Base-by-base conservation (phyloP, 2,113 vertebrate genomes). In the Phaetusa simplex region DNA sequence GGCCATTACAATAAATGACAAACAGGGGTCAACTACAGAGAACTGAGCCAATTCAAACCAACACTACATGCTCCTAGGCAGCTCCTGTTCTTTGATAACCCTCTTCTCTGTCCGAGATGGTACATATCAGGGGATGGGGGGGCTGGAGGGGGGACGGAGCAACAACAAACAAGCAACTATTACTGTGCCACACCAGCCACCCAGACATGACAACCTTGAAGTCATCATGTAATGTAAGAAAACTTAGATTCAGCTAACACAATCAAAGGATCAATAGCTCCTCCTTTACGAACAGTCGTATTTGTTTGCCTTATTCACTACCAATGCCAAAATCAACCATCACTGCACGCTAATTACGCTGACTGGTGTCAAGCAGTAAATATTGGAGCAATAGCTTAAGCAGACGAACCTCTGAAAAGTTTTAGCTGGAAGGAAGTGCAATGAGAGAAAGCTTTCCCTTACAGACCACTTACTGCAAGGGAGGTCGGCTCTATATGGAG, bases 401-500 rank as follows among this genome's bases (percentile, higher is more conserved):
- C 9, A 82, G 65, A 70, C 12, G 15, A 2, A 53, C 42, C n/a
- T 76, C 56, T 53, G 58, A 47, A 65, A 70, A 79, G 9, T 14
- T 73, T 36, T 0, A 80, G 32, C 17, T 38, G 61, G 26, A 92
- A 55, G 5, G 26, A 86, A 64, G 8, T 3, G 5, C 11, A 81
- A 45, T 4, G 55, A 79, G 4, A 59, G 26, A 82, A 71, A 88
- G 16, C 26, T 62, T 77, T 61, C 23, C 23, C 8, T 62, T 61
- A 50, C 0, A 49, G 22, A 16, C 49, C 30, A 82, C 23, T 40
- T 72, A 86, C 30, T 81, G 58, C 40, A 88, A 53, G 17, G 23
- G 24, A 70, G 34, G 71, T 16, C 1, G 0, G 7, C 21, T 30
- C 15, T 11, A 32, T 4, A 9, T 0, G 36, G 22, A 61, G 17